Base-by-base conservation (phyloP, 2,113 vertebrate species). In the Petromus typicus region DNA sequence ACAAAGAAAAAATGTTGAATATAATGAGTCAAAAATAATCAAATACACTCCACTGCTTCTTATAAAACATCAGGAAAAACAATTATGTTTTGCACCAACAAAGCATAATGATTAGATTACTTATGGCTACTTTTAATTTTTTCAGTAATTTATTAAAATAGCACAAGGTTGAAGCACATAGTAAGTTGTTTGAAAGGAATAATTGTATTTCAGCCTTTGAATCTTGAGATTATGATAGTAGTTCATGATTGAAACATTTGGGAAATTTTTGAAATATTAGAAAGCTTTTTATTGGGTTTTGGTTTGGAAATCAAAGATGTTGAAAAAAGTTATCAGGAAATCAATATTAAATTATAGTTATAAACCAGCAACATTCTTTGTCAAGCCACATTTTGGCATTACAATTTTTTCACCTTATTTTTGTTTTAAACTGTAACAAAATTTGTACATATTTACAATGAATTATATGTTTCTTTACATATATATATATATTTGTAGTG, bases 201-300 rank as follows among this genome's bases (percentile, higher is more conserved):
- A 81, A 90, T 64, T 80, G 16, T 73, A 75, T 32, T 63, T 83
- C 83, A 93, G 22, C 57, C 32, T 63, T 95, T 83, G 32, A 94
- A n/a, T 67, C 48, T 71, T 83, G 2, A 63, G 12, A 9, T 37
- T 17, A 40, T 56, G 51, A 67, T 11, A 12, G 14, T 66, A 86
- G 0, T 22, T 83, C 20, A 90, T 92, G 5, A 69, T 78, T 92
- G 12, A 84, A 8, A 4, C 3, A 16, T 59, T 91, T 96, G 80
- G 80, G 4, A 4, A 86, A 17, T 89, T 86, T 75, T 34, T 51
- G 79, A 34, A 43, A 1, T 91, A 51, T 16, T 43, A 27, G 57
- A 1, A 8, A 22, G 14, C 80, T 73, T 86, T 73, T 59, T 8
- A 3, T 83, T 75, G 87, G 18, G 13, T 48, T 16, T 30, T 76